Evolutionary conservation across 2,797 vertebrate species (phyloP).

Genomic region (Platyrinchus mystaceus): DNA sequence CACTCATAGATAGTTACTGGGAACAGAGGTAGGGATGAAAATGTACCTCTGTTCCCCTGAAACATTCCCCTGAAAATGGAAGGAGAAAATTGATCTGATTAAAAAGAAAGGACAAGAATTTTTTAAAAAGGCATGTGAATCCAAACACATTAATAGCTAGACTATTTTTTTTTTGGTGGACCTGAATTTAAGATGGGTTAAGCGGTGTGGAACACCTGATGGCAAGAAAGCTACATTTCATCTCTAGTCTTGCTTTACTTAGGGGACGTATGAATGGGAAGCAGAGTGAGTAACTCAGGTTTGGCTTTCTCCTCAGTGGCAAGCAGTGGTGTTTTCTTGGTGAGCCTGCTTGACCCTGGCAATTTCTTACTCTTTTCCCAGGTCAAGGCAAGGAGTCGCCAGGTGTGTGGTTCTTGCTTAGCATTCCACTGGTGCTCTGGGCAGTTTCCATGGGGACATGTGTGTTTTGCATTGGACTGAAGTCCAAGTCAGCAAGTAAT

Average conservation of each 20-base stretch:
- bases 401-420: accelerated
- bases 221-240: neutral
- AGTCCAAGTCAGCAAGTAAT: neutral
- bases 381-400: neutral
- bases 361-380: neutral
- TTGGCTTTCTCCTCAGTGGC: neutral
- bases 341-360: neutral
- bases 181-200: neutral
- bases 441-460: neutral
- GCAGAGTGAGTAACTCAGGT: neutral
- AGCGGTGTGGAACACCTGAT: neutral
- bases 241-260: neutral
- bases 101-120: neutral
- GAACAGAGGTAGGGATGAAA: neutral
- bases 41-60: neutral
- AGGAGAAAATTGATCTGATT: neutral
- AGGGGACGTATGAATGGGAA: neutral
- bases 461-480: neutral
- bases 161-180: neutral
- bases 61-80: neutral
- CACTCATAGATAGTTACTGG: neutral
- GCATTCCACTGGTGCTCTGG: neutral
- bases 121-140: neutral
- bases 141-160: neutral
- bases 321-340: neutral